These are phyloP conservation scores for Lophotis ruficrista DNA, from an alignment of 2,113 vertebrate species.

Conservation along the genomic window DNA sequence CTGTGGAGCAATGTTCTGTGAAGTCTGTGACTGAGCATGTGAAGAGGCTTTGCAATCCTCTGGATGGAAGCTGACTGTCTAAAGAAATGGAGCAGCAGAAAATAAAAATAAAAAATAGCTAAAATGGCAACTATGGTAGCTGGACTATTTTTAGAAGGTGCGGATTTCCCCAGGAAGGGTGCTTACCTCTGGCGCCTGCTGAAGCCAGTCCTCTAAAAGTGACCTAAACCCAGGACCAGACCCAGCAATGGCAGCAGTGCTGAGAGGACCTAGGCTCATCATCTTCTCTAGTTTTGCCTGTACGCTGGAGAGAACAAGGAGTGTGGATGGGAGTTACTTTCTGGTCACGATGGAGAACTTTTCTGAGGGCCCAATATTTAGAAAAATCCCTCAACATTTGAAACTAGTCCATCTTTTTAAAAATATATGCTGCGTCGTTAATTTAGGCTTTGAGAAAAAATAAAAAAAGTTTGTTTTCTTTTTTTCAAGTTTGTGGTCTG, in stretches of 20 bases:
- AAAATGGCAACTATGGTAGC: not conserved
- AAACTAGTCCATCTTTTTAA: conserved; percentile 15
- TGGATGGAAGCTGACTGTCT: not conserved
- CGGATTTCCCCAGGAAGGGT: not conserved
- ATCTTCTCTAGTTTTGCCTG: not conserved
- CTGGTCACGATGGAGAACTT: not conserved
- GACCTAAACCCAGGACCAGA: not conserved
- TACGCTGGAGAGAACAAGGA: not conserved
- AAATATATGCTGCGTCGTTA: conserved; percentile 46
- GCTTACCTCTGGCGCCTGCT: not conserved
- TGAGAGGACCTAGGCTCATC: not conserved
- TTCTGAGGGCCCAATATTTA: not conserved
- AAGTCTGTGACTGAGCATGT: not conserved
- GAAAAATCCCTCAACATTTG: not conserved
- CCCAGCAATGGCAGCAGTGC: not conserved
- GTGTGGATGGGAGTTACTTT: not conserved
- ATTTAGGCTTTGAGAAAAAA: conserved; percentile 42
- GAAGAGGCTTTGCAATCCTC: not conserved
- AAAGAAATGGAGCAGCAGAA: not conserved
- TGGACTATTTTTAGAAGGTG: not conserved
- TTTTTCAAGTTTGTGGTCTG: conserved; percentile 64
- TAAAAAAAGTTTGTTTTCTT: conserved; percentile 44
- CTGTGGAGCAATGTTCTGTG: not conserved
- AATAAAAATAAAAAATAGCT: not conserved
- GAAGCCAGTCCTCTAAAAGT: not conserved